A percentile compares a stretch with the other conserved stretches of the same genome.
Evolutionary conservation across 2,113 vertebrate genomes (phyloP).

Genomic region (Propithecus coquereli): DNA sequence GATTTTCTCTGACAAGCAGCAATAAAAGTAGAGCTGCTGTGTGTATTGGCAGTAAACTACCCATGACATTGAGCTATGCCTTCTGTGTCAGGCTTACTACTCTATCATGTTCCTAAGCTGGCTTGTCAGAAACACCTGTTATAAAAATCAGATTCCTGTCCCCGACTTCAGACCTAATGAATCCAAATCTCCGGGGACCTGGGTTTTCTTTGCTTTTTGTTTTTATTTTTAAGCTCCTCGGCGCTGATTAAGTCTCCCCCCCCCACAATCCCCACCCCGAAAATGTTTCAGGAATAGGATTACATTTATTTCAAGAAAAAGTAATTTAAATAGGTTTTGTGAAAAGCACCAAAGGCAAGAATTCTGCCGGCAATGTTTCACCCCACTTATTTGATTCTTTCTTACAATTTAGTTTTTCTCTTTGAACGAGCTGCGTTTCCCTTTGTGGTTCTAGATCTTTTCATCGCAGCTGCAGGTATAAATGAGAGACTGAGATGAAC

Average conservation of each 20-base stretch:
- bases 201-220: neutral
- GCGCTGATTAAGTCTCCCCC: neutral
- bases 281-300: neutral
- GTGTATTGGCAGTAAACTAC: neutral
- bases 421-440: neutral
- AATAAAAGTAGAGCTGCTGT: constrained; percentile 27
- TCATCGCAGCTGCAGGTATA: neutral
- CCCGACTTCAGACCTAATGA: neutral
- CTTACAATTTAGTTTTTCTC: neutral
- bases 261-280: neutral
- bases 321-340: neutral
- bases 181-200: neutral
- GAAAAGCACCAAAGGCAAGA: neutral
- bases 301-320: constrained; percentile 26
- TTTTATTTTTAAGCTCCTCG: neutral
- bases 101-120: neutral
- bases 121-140: constrained; percentile 22
- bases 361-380: neutral
- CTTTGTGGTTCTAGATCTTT: neutral
- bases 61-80: neutral
- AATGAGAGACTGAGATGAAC: neutral
- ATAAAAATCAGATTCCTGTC: neutral
- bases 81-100: neutral
- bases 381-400: neutral
- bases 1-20: constrained; percentile 30